Conservation (phyloP, 2,797 vertebrate species). For the Ctenochaetus hawaiiensis region DNA sequence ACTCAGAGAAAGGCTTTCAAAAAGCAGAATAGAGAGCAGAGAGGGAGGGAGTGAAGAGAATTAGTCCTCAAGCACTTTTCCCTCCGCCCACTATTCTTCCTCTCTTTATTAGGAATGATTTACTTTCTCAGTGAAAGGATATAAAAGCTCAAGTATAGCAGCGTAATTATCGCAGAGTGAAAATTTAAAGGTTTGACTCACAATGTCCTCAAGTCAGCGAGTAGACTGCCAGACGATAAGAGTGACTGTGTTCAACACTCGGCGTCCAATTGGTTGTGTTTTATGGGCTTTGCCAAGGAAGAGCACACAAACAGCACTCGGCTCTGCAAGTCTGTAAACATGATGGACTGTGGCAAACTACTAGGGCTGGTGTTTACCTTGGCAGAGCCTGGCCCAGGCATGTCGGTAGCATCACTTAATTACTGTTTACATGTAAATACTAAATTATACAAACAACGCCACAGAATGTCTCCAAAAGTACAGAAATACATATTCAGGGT, state of each 20-base stretch:
- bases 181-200: constrained; percentile 90
- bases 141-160: constrained; percentile 89
- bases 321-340: constrained; percentile 82
- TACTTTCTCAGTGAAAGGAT: constrained; percentile 89
- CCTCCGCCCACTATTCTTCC: constrained; percentile 83
- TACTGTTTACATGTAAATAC: constrained; percentile 87
- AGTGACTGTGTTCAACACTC: constrained; percentile 74
- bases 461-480: constrained; percentile 77
- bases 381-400: constrained; percentile 81
- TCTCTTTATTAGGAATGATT: constrained; percentile 90
- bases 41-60: constrained; percentile 83
- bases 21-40: constrained; percentile 77
- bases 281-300: constrained; percentile 83
- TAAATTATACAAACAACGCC: constrained; percentile 84
- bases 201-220: constrained; percentile 87
- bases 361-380: constrained; percentile 83
- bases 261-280: constrained; percentile 77
- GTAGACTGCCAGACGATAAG: constrained; percentile 84
- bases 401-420: constrained; percentile 80
- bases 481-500: constrained; percentile 85
- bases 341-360: constrained; percentile 82
- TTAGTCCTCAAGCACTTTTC: constrained; percentile 86
- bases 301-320: constrained; percentile 79
- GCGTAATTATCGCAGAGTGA: constrained; percentile 87
- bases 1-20: constrained; percentile 85